These are phyloP conservation scores for Diadophis punctatus DNA, from an alignment of 2,113 vertebrate species.

Conservation along the genomic window DNA sequence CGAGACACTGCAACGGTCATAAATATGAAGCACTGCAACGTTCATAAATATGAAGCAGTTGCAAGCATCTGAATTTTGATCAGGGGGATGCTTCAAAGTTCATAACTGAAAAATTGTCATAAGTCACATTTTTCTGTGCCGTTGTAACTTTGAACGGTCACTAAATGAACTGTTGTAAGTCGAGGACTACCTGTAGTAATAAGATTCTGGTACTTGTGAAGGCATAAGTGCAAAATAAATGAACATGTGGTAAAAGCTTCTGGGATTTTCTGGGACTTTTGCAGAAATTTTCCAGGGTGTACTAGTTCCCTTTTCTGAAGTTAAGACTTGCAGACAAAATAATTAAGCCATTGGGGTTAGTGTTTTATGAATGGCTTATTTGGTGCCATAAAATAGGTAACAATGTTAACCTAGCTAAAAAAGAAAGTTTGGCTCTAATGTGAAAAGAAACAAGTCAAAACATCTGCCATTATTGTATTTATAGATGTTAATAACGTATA, in stretches of 20 bases:
- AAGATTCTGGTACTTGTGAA: neutral
- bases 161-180: neutral
- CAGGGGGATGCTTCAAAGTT: neutral
- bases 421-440: neutral
- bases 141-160: neutral
- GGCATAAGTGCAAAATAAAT: neutral
- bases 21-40: too few relatives aligned
- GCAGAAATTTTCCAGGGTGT: neutral
- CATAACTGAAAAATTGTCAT: neutral
- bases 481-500: neutral
- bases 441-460: neutral
- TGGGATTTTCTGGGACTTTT: neutral
- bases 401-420: neutral
- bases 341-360: neutral
- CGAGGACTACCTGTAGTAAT: neutral
- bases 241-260: neutral
- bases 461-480: neutral
- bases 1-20: neutral
- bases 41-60: too few relatives aligned
- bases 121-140: neutral
- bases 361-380: slow-evolving; percentile 8
- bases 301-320: neutral
- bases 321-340: neutral
- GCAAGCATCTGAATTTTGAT: neutral
- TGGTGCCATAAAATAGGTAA: neutral